These are phyloP conservation scores for Anastrepha ludens DNA, from an alignment of 1,140 invertebrate genomes.

Conservation along the genomic window DNA sequence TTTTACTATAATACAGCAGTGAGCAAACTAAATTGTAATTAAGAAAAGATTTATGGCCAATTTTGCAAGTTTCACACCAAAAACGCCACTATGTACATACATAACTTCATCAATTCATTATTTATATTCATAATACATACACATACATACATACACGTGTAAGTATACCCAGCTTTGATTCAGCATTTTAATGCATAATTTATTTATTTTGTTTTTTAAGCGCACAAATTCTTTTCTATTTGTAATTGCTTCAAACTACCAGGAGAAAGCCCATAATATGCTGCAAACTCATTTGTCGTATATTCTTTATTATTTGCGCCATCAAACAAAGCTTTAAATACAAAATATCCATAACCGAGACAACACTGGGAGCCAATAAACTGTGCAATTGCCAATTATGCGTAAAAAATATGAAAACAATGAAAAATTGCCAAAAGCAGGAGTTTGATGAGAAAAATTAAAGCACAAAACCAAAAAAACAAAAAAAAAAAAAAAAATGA, in stretches of 20 bases:
- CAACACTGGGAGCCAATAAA: slow-evolving; percentile 18
- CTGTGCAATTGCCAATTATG: slow-evolving; percentile 38
- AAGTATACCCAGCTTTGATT: not conserved
- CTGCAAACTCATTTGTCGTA: not conserved
- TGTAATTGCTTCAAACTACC: not conserved
- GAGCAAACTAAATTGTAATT: not conserved
- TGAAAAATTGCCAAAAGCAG: slow-evolving; percentile 44
- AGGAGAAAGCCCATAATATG: not conserved
- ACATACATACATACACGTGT: too few species aligned
- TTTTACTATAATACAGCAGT: not conserved
- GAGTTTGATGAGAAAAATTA: not conserved
- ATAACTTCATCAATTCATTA: too few species aligned
- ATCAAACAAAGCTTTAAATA: slow-evolving; percentile 33
- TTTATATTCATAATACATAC: too few species aligned
- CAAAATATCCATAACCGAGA: slow-evolving; percentile 22
- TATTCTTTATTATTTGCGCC: slow-evolving; percentile 15
- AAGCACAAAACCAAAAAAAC: not conserved
- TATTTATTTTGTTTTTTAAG: too few species aligned
- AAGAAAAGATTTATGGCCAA: not conserved
- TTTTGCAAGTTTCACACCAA: not conserved
- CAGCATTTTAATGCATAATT: not conserved
- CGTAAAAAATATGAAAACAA: slow-evolving; percentile 44
- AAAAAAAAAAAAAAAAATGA: not conserved
- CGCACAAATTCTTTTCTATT: not conserved
- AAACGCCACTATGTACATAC: too few species aligned